Evolutionary conservation across 53 echinoderm and acorn worm species (phyloP).

Genomic region (Holothuria leucospilota): DNA sequence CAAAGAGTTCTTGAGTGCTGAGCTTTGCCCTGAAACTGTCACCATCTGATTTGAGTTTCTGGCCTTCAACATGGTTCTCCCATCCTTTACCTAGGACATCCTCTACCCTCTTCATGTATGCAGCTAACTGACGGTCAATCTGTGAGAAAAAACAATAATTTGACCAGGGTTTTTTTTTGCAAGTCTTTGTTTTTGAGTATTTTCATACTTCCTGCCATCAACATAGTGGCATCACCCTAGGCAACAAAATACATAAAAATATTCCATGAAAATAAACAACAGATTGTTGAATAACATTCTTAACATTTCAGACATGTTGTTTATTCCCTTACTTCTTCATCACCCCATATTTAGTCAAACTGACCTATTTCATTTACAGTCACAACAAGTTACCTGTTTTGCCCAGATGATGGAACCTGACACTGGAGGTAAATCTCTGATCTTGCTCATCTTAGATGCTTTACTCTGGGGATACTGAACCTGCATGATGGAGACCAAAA

Average conservation of each 20-base stretch:
- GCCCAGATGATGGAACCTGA: slow-evolving; percentile 99
- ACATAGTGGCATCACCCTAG: too few species aligned
- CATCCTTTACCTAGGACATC: slow-evolving; percentile 98
- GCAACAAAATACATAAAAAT: too few species aligned
- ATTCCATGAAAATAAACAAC: too few species aligned
- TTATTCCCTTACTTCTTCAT: too few species aligned
- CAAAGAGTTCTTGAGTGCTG: slow-evolving; percentile 99
- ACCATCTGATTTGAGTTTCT: slow-evolving; percentile 96
- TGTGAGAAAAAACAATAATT: slow-evolving; percentile 21
- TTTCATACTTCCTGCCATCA: too few species aligned
- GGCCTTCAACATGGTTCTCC: slow-evolving; percentile 99
- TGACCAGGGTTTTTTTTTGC: too few species aligned
- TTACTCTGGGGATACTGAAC: slow-evolving; percentile 99
- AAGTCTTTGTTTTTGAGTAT: too few species aligned
- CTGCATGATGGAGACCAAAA: slow-evolving; percentile 51
- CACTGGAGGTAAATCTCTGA: slow-evolving; percentile 94
- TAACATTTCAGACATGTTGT: too few species aligned
- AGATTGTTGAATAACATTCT: too few species aligned
- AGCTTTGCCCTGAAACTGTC: slow-evolving; percentile 98
- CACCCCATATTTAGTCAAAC: too few species aligned
- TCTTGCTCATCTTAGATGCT: slow-evolving; percentile 97
- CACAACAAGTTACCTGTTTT: slow-evolving; percentile 75
- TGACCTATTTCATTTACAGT: too few species aligned
- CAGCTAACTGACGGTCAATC: slow-evolving; percentile 98
- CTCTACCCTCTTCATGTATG: slow-evolving; percentile 99